Base-by-base conservation (phyloP, 2,113 vertebrate species). In the Sinocyclocheilus grahami region DNA sequence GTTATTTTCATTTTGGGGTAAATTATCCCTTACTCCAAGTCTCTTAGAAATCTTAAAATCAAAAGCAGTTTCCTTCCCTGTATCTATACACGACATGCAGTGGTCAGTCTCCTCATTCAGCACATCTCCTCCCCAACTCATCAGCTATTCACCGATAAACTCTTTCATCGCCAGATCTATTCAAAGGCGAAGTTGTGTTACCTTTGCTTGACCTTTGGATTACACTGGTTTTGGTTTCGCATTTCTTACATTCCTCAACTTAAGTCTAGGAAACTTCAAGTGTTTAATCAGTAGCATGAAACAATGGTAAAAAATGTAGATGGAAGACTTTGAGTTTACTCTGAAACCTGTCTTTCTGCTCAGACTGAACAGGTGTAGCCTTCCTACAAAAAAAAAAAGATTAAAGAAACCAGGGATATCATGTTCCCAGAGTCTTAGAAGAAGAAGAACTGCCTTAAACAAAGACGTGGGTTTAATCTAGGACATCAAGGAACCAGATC, bases 281-380 rank as follows among this genome's bases (percentile, higher is more conserved):
- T 90, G 89, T 85, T 82, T 58, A 16, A 37, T n/a, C 27, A 18
- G 82, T 2, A n/a, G 27, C 12, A 75, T 10, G 51, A 72, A 55
- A 79, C 55, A 84, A 60, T 69, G 39, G 76, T 7, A 33, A 86
- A 84, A 51, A 78, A 83, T 27, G 90, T 82, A 88, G 83, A 87
- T 78, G 20, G 84, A 88, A 91, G 90, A 87, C 84, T 53, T 76
- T 81, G 84, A 63, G 79, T 84, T 87, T 3, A 78, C 85, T 39
- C 62, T 79, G 65, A 74, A 91, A 92, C 91, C 88, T 84, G 91
- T 93, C 89, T 90, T 92, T 91, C 89, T 71, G 39, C 88, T 76
- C 46, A 53, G 78, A 88, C 88, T 37, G 42, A 53, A 69, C 67
- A 37, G 85, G 90, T 78, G 75, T 42, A 4, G n/a, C 86, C 75